Evolutionary conservation across 2,797 vertebrate genomes (phyloP), one percentile per base, ranked within the genome.

Genomic region (Petrocephalus schoutedeni): DNA sequence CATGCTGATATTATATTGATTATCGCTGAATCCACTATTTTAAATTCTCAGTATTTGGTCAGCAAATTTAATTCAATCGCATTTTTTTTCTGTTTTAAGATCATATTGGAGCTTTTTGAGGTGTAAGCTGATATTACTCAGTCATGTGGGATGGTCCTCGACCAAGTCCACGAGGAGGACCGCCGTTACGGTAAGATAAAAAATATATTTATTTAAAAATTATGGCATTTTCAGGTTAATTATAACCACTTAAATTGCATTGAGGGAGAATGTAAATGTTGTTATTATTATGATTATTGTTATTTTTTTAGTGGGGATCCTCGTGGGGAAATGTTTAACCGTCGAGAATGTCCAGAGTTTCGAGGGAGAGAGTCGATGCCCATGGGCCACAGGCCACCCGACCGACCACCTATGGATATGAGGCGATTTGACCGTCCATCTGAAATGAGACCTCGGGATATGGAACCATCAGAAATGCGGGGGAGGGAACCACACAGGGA

Each of bases 321-420:
- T 90, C 97, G 96, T 95, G 97, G 97, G 95, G 97, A 98, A 91
- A 97, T 97, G 95, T 98, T 97, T 97, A 96, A 97, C 91, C 96
- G 96, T 94, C 96, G 96, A 97, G 96, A 97, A 95, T 97, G 96
- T 93, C 96, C 96, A 94, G 97, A 97, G 93, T 98, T 94, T 92
- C 96, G 97, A 96, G 96, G 96, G 92, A 97, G 97, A 95, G 97
- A 97, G 94, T 97, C 96, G 89, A 97, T 98, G 95, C 96, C 97
- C 92, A 97, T 97, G 97, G 96, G 95, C 92, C 96, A 95, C 91
- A 95, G 97, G 92, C 96, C 94, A 92, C 95, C 94, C 93, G 96
- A 98, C 90, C 91, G 95, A 92, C 96, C 95, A 53, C 95, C 94
- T 82, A 96, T 97, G 96, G 97, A 98, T 92, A 96, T 97, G 94